Evolutionary conservation across 1,140 invertebrate genomes (phyloP).

Genomic region (Caenorhabditis elegans): DNA sequence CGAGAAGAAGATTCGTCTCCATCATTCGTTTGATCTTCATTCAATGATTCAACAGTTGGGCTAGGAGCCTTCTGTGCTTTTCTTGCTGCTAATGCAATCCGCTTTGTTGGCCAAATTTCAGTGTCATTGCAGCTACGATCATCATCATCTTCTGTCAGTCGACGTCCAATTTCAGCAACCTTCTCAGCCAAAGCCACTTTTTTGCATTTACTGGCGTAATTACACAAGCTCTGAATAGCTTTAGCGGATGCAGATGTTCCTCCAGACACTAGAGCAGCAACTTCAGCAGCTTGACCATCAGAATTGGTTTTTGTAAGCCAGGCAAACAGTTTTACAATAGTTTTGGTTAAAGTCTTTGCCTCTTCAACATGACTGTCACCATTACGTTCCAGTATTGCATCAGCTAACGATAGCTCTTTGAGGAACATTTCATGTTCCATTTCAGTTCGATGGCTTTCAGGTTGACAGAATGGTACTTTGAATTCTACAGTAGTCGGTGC

Average conservation of each 20-base stretch:
- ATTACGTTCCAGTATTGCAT: neutral
- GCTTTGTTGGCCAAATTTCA: neutral
- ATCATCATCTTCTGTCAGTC: neutral
- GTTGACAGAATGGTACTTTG: conserved; percentile 3
- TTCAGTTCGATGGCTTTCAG: neutral
- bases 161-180: neutral
- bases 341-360: neutral
- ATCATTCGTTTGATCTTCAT: neutral
- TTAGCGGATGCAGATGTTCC: neutral
- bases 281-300: neutral
- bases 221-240: neutral
- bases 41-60: neutral
- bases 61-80: neutral
- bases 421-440: neutral
- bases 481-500: neutral
- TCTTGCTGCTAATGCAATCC: neutral
- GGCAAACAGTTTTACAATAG: neutral
- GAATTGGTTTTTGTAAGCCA: neutral
- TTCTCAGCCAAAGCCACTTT: neutral
- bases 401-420: neutral
- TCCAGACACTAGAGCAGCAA: neutral
- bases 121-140: neutral
- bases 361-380: neutral
- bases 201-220: neutral
- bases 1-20: neutral